These are phyloP conservation scores for Druon quercuslanigerum DNA, from an alignment of 1,140 invertebrate species.

Conservation along the genomic window DNA sequence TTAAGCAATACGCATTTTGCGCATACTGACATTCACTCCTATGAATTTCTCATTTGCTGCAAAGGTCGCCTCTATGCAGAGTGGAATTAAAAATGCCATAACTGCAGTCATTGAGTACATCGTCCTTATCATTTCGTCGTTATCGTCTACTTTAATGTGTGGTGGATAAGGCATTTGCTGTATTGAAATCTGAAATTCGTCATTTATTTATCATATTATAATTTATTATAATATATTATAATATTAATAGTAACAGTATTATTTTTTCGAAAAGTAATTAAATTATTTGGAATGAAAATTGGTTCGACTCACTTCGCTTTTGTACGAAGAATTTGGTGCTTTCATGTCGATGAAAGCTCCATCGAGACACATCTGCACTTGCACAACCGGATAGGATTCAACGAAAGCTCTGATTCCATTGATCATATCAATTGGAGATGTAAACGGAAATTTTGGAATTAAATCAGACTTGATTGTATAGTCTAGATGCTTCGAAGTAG, in stretches of 20 bases:
- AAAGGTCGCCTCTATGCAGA: constrained; percentile 67
- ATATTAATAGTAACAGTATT: constrained; percentile 33
- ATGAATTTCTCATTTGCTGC: constrained; percentile 69
- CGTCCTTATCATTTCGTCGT: constrained; percentile 53
- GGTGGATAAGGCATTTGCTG: constrained; percentile 73
- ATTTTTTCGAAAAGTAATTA: constrained; percentile 15
- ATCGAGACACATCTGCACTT: constrained; percentile 67
- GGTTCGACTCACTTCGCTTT: constrained; percentile 46
- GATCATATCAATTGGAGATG: constrained; percentile 42
- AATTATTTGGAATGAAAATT: constrained; percentile 31
- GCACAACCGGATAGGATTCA: constrained; percentile 53
- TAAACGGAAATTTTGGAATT: constrained; percentile 59
- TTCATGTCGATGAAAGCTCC: constrained; percentile 59
- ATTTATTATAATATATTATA: constrained; percentile 37
- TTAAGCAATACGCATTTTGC: not conserved
- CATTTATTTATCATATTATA: constrained; percentile 11
- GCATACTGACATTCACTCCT: constrained; percentile 67
- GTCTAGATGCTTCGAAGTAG: constrained; percentile 56
- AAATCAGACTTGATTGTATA: constrained; percentile 63
- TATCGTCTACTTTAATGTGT: constrained; percentile 58
- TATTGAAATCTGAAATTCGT: constrained; percentile 59
- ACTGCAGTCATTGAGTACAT: constrained; percentile 60
- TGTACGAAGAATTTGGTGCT: constrained; percentile 37
- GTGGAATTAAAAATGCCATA: constrained; percentile 65
- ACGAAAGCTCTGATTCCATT: constrained; percentile 33